These are phyloP conservation scores for Perdita meconis DNA, from an alignment of 2,888 invertebrate species.

Conservation along the genomic window DNA sequence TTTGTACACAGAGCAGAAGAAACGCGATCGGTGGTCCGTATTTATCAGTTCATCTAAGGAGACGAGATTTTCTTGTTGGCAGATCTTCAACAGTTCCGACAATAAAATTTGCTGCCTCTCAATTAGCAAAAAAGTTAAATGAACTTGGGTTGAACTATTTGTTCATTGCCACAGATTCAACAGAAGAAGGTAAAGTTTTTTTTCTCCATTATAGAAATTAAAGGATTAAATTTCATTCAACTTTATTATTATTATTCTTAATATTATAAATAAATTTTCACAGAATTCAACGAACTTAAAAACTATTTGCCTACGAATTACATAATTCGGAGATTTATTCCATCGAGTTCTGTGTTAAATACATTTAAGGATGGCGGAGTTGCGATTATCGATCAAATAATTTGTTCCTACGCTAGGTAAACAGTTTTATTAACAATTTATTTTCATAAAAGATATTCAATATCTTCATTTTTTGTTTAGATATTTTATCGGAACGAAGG, in stretches of 20 bases:
- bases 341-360: slow-evolving; percentile 85
- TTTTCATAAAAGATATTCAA: slow-evolving; percentile 17
- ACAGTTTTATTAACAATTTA: background rate
- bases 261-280: slow-evolving; percentile 62
- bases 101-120: slow-evolving; percentile 90
- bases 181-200: slow-evolving; percentile 84
- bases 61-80: slow-evolving; percentile 93
- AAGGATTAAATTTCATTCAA: background rate
- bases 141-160: slow-evolving; percentile 87
- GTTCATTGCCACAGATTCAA: slow-evolving; percentile 95
- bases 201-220: background rate
- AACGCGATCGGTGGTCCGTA: slow-evolving; percentile 89
- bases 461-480: too few species aligned
- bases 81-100: slow-evolving; percentile 91
- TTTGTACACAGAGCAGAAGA: slow-evolving; percentile 83
- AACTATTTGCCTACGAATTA: slow-evolving; percentile 84
- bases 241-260: too few species aligned
- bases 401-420: slow-evolving; percentile 93
- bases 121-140: slow-evolving; percentile 88
- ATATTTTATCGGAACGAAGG: slow-evolving; percentile 95
- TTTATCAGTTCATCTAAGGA: slow-evolving; percentile 93
- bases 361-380: slow-evolving; percentile 92
- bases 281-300: slow-evolving; percentile 86
- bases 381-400: slow-evolving; percentile 97
- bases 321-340: slow-evolving; percentile 83